Percentiles rank a stretch among this genome's conserved stretches.
These are phyloP conservation scores for Stenopsyche tienmushanensis DNA, from an alignment of 1,140 invertebrate species.

Conservation along the genomic window DNA sequence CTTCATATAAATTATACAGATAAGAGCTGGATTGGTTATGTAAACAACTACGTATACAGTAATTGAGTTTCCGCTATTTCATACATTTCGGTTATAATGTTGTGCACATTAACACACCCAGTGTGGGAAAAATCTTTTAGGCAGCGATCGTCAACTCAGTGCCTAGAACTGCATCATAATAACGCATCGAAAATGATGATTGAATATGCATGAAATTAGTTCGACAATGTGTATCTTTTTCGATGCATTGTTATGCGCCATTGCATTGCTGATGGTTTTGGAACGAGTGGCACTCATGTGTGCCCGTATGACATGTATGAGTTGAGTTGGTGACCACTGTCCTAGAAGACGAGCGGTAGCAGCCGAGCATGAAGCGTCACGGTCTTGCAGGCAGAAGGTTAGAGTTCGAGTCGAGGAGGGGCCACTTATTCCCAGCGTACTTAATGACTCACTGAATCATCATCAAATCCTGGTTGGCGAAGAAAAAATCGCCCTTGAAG, in stretches of 20 bases:
- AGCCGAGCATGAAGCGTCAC: constrained; percentile 27
- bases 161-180: too few species aligned
- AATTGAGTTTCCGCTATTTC: constrained; percentile 30
- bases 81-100: constrained; percentile 28
- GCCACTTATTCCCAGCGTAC: constrained; percentile 27
- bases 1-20: too few species aligned
- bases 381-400: constrained; percentile 31
- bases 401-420: constrained; percentile 30
- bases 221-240: too few species aligned
- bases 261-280: too few species aligned
- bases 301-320: too few species aligned
- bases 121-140: constrained; percentile 16
- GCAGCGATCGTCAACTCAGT: not conserved
- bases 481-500: not conserved
- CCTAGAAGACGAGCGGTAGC: constrained; percentile 23
- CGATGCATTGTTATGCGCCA: too few species aligned
- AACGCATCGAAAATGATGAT: too few species aligned
- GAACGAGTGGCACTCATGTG: too few species aligned
- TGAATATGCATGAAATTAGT: too few species aligned
- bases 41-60: constrained; percentile 18
- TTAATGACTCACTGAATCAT: constrained; percentile 30
- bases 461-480: constrained; percentile 22
- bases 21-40: constrained; percentile 7
- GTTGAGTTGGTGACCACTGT: constrained; percentile 11
- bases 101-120: constrained; percentile 28